Evolutionary conservation across 2,797 vertebrate species (phyloP), one percentile per base, ranked within the genome.

Genomic region (Chloroceryle amazona): DNA sequence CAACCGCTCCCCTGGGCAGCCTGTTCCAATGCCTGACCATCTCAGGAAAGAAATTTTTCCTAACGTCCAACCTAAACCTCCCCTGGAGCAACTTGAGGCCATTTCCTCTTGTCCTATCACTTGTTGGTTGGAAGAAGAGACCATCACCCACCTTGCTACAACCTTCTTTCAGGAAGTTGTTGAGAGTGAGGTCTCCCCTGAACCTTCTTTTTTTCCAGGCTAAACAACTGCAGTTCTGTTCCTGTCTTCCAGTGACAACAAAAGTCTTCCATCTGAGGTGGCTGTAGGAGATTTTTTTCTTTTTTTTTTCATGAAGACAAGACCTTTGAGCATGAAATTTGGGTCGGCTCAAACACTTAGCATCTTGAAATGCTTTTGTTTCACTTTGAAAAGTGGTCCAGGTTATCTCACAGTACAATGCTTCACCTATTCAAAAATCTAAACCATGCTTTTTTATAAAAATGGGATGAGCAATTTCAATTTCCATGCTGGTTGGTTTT

Each of bases 321-420:
- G 25, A 66, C 13, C 21, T 57, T 33, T 3, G 4, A 44, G 57
- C 33, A 41, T 1, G 23, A 63, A 25, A 8, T 60, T 7, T 63
- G 39, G 29, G 35, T 49, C 62, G 60, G 6, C 58, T 72, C 58
- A 44, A 93, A 5, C 26, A 15, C 22, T 65, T 76, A 18, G 20
- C 15, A 26, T 33, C 52, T 29, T 49, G 52, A 15, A 46, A 44
- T 18, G 19, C 0, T 0, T 12, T 66, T 57, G 1, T 52, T 66
- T 81, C 37, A 54, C 31, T 65, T 71, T 82, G 47, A 49, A 54
- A 79, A 74, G 41, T 3, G 4, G 5, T 18, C 31, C 21, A 35
- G 8, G 49, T 33, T 58, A 14, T 67, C 41, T 63, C n/a, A 44
- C 14, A 41, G 16, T 29, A 14, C 25, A 29, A 20, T 7, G 19